These are phyloP conservation scores for Ceyx melanurus DNA, from an alignment of 2,113 vertebrate species.

Conservation along the genomic window DNA sequence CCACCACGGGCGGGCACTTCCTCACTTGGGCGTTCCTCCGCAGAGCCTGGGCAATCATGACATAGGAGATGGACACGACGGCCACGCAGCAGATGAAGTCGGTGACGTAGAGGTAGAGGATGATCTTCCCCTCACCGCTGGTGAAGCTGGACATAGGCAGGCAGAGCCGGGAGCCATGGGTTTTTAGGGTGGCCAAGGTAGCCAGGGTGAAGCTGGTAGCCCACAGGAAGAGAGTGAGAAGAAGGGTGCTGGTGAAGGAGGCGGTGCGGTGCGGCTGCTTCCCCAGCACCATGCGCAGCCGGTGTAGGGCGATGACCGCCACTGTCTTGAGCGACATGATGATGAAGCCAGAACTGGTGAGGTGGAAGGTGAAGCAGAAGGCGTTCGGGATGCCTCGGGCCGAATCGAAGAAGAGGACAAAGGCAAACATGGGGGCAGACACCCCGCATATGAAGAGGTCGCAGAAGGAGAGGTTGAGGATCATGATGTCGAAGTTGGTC, in stretches of 20 bases:
- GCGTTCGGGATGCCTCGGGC: conserved; percentile 80
- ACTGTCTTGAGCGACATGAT: conserved; percentile 97
- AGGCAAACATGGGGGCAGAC: conserved; percentile 90
- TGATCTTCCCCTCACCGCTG: conserved; percentile 76
- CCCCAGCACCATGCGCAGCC: conserved; percentile 92
- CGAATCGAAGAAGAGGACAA: conserved; percentile 86
- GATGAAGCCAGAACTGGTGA: conserved; percentile 91
- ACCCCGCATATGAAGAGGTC: conserved; percentile 95
- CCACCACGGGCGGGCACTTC: conserved; percentile 82
- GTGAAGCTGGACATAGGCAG: conserved; percentile 87
- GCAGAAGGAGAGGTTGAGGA: conserved; percentile 95
- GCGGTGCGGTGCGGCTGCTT: conserved; percentile 86
- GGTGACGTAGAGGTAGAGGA: conserved; percentile 87
- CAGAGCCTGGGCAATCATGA: conserved; percentile 91
- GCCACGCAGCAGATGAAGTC: conserved; percentile 93
- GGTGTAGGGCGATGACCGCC: conserved; percentile 91
- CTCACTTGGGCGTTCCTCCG: conserved; percentile 86
- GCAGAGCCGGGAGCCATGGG: conserved; percentile 85
- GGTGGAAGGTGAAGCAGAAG: conserved; percentile 94
- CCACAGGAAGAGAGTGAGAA: conserved; percentile 87
- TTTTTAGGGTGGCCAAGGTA: conserved; percentile 84
- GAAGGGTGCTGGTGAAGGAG: conserved; percentile 87
- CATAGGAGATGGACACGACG: conserved; percentile 88
- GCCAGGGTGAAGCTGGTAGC: conserved; percentile 92
- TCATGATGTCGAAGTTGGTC: conserved; percentile 97